Percentiles rank a stretch among this genome's conserved stretches.
Conservation (phyloP, 1,140 invertebrate species). For the Coelopa frigida region DNA sequence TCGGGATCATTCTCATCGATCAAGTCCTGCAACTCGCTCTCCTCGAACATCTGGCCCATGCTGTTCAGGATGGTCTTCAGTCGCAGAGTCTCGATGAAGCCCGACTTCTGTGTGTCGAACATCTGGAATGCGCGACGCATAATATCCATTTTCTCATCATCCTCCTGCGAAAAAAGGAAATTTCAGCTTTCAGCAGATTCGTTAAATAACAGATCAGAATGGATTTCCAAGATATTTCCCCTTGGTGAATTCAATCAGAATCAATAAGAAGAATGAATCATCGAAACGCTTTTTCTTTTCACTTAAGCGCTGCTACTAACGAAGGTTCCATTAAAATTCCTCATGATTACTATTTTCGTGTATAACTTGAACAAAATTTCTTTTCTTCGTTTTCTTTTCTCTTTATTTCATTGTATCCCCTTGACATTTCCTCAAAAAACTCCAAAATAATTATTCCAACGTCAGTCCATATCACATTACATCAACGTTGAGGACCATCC, state of each 20-base stretch:
- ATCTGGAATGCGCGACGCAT: constrained; percentile 90
- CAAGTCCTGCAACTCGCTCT: constrained; percentile 71
- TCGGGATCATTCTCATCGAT: constrained; percentile 82
- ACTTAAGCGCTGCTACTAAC: background rate
- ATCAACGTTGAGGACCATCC: background rate
- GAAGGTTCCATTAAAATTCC: too few species aligned
- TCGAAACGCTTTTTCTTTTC: background rate
- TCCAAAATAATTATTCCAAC: background rate
- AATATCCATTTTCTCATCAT: constrained; percentile 77
- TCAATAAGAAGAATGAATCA: too few species aligned
- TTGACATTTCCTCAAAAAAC: constrained; percentile 2
- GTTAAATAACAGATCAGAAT: background rate
- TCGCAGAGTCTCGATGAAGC: constrained; percentile 81
- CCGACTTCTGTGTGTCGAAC: constrained; percentile 86
- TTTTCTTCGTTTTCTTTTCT: constrained; percentile 1
- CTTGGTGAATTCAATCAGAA: background rate
- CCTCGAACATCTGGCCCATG: constrained; percentile 87
- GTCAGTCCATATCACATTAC: background rate
- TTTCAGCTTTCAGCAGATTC: background rate
- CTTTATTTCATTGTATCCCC: background rate
- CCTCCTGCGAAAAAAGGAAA: constrained; percentile 22
- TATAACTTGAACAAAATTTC: too few species aligned
- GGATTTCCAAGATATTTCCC: background rate
- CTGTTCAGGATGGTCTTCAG: constrained; percentile 89
- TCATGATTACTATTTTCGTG: too few species aligned